Evolutionary conservation across 2,797 vertebrate species (phyloP).

Genomic region (Microctenopoma lineatum): DNA sequence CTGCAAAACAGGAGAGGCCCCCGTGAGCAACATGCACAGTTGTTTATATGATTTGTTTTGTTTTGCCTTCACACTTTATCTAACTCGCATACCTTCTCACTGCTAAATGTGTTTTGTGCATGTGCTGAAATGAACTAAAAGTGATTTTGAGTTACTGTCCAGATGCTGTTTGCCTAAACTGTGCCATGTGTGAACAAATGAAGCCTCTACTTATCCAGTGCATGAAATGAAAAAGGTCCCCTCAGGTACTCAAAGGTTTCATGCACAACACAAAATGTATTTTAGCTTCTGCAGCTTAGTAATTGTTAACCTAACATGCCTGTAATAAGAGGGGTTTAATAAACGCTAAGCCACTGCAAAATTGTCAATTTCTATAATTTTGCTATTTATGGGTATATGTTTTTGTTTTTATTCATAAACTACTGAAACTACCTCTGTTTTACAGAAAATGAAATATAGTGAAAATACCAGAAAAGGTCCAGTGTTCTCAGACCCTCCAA

Average conservation of each 20-base stretch:
- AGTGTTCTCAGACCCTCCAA: no score
- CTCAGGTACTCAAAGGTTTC: neutral
- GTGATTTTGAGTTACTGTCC: slow-evolving; percentile 4
- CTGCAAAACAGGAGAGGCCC: slow-evolving; percentile 57
- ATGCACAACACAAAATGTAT: neutral
- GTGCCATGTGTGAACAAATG: slow-evolving; percentile 17
- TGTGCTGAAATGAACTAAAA: slow-evolving; percentile 14
- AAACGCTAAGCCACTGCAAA: no score
- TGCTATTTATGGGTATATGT: no score
- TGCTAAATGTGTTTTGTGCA: slow-evolving; percentile 25
- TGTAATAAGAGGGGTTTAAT: neutral
- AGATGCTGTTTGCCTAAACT: slow-evolving; percentile 13
- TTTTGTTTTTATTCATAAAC: no score
- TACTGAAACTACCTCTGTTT: no score
- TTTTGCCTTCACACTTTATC: slow-evolving; percentile 34
- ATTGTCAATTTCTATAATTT: no score
- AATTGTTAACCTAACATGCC: neutral
- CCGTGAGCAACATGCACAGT: slow-evolving; percentile 47
- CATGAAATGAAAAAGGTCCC: slow-evolving; percentile 11
- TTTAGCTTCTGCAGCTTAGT: neutral
- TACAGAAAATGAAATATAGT: no score
- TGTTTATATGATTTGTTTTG: slow-evolving; percentile 49
- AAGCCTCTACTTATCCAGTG: slow-evolving; percentile 2
- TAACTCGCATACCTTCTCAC: slow-evolving; percentile 20
- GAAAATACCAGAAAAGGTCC: no score